Evolutionary conservation across 2,113 vertebrate genomes (phyloP).

Genomic region (Podocnemis expansa): DNA sequence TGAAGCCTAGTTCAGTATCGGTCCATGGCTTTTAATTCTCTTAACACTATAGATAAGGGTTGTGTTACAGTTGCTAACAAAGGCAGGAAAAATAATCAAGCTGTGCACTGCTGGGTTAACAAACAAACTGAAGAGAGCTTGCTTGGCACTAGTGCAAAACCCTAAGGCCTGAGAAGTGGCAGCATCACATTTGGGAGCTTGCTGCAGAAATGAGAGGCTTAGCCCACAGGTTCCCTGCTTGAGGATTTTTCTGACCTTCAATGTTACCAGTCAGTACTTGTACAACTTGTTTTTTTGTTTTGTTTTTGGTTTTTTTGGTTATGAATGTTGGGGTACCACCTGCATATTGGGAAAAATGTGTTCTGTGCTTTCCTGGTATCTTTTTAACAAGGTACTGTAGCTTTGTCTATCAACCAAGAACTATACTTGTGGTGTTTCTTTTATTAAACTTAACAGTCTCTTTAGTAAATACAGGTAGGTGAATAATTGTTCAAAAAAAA

Average conservation of each 20-base stretch:
- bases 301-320: constrained; percentile 66
- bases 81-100: constrained; percentile 27
- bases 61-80: constrained; percentile 76
- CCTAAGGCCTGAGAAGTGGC: neutral
- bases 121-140: neutral
- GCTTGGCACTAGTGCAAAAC: neutral
- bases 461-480: constrained; percentile 82
- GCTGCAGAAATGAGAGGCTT: neutral
- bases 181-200: neutral
- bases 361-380: constrained; percentile 83
- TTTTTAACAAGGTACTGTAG: constrained; percentile 79
- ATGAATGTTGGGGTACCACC: constrained; percentile 78
- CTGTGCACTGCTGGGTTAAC: neutral
- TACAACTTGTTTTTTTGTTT: constrained; percentile 69
- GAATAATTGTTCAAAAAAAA: constrained; percentile 77
- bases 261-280: constrained; percentile 76
- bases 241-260: constrained; percentile 36
- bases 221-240: neutral
- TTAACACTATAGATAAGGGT: constrained; percentile 83
- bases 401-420: constrained; percentile 80
- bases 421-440: constrained; percentile 83
- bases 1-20: constrained; percentile 77
- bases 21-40: constrained; percentile 80
- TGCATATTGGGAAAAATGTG: constrained; percentile 77
- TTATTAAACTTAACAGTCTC: constrained; percentile 80